Conservation (phyloP, 2,113 vertebrate species). For the Tragelaphus strepsiceros region DNA sequence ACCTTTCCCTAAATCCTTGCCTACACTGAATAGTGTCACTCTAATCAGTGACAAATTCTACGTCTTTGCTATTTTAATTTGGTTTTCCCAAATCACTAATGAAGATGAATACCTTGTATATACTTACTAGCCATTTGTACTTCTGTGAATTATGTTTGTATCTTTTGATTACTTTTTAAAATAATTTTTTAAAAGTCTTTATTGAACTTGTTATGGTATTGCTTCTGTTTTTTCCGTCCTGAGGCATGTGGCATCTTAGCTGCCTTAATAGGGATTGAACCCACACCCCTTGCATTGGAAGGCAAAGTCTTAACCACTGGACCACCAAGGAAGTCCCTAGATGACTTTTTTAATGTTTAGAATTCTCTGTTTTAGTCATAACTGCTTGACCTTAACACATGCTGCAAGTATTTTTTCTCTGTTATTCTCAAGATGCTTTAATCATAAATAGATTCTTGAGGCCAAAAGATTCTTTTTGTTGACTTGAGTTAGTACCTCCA, state of each 20-base stretch:
- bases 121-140: background rate
- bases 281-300: background rate
- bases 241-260: background rate
- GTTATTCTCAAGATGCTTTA: conserved; percentile 23
- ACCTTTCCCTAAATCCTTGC: background rate
- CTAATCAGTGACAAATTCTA: conserved; percentile 28
- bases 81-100: conserved; percentile 27
- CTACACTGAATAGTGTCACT: background rate
- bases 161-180: conserved; percentile 10
- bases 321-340: background rate
- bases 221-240: background rate
- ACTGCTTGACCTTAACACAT: conserved; percentile 9
- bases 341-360: conserved; percentile 26
- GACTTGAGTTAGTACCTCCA: background rate
- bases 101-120: conserved; percentile 6
- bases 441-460: background rate
- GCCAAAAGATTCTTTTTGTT: background rate
- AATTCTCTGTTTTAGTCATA: background rate
- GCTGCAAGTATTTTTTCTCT: conserved; percentile 48
- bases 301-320: background rate
- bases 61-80: conserved; percentile 29
- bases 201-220: background rate
- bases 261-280: background rate
- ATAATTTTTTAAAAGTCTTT: background rate
- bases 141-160: conserved; percentile 15